Percentiles rank a stretch among this genome's conserved stretches.
These are phyloP conservation scores for Papilio glaucus DNA, from an alignment of 1,140 invertebrate genomes.

Conservation along the genomic window DNA sequence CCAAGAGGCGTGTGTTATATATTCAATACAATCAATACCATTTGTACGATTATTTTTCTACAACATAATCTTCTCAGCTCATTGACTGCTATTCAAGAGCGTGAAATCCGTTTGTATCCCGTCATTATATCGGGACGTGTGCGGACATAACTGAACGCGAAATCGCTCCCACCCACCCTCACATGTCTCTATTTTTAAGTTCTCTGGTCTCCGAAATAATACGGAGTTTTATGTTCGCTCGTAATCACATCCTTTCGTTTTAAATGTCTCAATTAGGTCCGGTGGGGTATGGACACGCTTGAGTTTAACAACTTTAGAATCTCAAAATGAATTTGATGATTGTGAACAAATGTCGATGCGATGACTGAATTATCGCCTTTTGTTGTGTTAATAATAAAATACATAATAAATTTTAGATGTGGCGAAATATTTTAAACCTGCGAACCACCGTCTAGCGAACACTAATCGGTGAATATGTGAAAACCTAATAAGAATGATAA, in stretches of 20 bases:
- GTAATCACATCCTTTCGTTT: constrained; percentile 79
- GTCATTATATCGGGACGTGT: constrained; percentile 40
- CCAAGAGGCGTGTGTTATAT: no score
- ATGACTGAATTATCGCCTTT: constrained; percentile 23
- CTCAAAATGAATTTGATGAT: constrained; percentile 27
- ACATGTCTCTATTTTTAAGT: constrained; percentile 67
- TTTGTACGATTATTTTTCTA: constrained; percentile 9
- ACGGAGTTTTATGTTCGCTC: constrained; percentile 72
- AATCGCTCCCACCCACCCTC: constrained; percentile 25
- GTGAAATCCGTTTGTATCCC: constrained; percentile 34
- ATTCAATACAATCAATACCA: background rate
- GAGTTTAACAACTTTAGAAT: constrained; percentile 53
- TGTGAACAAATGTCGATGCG: constrained; percentile 10
- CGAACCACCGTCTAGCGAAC: no score
- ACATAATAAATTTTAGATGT: no score
- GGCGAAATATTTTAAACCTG: no score
- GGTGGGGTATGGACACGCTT: constrained; percentile 70
- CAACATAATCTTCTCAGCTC: constrained; percentile 7
- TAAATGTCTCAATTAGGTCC: constrained; percentile 80
- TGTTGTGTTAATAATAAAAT: constrained; percentile 10
- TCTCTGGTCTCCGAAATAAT: constrained; percentile 64
- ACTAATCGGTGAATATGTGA: no score
- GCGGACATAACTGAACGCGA: constrained; percentile 37
- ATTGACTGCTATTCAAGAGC: constrained; percentile 36
- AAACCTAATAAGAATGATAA: no score